Evolutionary conservation across 2,888 invertebrate genomes (phyloP).

Genomic region (Phania funesta): DNA sequence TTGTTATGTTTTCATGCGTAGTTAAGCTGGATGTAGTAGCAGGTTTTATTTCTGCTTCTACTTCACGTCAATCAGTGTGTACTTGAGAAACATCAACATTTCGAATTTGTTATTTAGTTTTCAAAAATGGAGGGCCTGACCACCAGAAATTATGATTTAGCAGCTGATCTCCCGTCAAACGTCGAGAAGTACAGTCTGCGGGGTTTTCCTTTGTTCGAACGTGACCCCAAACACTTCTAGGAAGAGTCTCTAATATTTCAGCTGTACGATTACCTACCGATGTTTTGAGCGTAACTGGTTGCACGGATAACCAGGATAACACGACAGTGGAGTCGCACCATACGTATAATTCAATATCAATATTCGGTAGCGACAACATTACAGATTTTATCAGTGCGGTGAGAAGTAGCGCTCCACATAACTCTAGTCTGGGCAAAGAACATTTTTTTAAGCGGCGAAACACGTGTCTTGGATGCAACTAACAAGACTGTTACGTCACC

Average conservation of each 20-base stretch:
- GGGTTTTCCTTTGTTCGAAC: conserved; percentile 14
- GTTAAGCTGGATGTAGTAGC: neutral
- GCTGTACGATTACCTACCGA: conserved; percentile 25
- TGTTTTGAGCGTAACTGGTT: conserved; percentile 27
- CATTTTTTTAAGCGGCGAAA: neutral
- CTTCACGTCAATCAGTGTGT: too few species aligned
- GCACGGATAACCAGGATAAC: neutral
- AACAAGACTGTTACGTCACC: neutral
- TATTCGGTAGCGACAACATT: too few species aligned
- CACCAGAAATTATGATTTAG: neutral
- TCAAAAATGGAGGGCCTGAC: neutral
- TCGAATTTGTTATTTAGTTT: too few species aligned
- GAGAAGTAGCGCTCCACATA: neutral
- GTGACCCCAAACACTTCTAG: neutral
- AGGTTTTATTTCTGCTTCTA: neutral
- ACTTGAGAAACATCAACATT: too few species aligned
- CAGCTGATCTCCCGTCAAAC: neutral
- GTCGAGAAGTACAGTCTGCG: conserved; percentile 35
- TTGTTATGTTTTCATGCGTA: neutral
- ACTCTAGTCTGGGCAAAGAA: too few species aligned
- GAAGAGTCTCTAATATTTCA: conserved; percentile 8
- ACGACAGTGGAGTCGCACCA: neutral
- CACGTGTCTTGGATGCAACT: neutral
- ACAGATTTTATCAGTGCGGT: neutral
- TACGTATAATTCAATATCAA: too few species aligned